These are phyloP conservation scores for Amblyteles armatorius DNA, from an alignment of 2,888 invertebrate genomes.

Conservation along the genomic window DNA sequence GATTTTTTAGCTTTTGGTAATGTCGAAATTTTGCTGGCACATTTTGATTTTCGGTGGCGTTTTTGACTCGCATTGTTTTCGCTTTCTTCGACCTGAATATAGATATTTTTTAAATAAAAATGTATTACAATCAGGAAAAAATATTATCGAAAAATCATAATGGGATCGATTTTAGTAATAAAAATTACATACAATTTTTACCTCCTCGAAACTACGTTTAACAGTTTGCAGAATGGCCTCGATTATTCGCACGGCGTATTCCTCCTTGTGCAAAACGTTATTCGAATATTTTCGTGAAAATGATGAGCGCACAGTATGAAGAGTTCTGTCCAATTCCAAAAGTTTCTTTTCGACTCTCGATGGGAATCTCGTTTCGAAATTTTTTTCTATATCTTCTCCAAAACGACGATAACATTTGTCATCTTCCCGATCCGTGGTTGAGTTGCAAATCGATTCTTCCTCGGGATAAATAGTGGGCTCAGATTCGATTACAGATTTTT, in stretches of 20 bases:
- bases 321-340: conserved; percentile 59
- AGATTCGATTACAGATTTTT: conserved; percentile 31
- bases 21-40: not conserved
- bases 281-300: conserved; percentile 34
- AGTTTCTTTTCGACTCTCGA: conserved; percentile 55
- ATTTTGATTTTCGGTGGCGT: conserved; percentile 18
- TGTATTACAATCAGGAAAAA: no score
- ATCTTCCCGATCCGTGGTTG: conserved; percentile 35
- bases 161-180: not conserved
- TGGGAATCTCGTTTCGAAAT: conserved; percentile 1
- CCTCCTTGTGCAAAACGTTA: conserved; percentile 14
- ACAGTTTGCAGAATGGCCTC: conserved; percentile 61
- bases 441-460: conserved; percentile 43
- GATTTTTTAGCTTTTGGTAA: conserved; percentile 23
- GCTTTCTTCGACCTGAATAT: conserved; percentile 18
- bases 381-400: not conserved
- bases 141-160: no score
- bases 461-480: conserved; percentile 59
- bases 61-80: not conserved
- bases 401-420: not conserved
- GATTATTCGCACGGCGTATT: conserved; percentile 58
- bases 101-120: not conserved
- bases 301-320: conserved; percentile 49
- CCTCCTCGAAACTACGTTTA: conserved; percentile 60
- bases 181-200: conserved; percentile 22